These are phyloP conservation scores for Staurois parvus DNA, from an alignment of 2,797 vertebrate species.

Conservation along the genomic window DNA sequence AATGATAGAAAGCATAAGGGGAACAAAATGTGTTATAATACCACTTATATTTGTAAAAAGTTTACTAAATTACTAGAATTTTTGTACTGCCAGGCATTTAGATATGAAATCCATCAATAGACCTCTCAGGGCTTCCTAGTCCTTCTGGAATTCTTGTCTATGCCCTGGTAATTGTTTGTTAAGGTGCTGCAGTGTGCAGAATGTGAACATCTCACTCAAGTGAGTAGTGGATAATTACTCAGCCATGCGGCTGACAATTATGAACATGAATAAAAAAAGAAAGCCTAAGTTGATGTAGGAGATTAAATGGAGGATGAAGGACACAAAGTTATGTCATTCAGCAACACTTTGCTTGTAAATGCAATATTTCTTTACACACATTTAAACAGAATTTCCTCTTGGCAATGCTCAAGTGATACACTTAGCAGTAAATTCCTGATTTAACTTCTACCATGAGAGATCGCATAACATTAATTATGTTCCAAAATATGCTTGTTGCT, in stretches of 20 bases:
- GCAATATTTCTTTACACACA: slow-evolving; percentile 6
- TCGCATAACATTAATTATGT: too few species aligned
- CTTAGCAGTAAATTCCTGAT: slow-evolving; percentile 14
- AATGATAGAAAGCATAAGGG: too few species aligned
- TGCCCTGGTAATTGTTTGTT: slow-evolving; percentile 35
- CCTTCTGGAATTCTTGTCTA: not conserved
- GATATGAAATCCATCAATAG: not conserved
- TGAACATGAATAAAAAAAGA: slow-evolving; percentile 39
- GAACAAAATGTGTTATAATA: too few species aligned
- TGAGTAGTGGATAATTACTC: slow-evolving; percentile 45
- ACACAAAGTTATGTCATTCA: slow-evolving; percentile 42
- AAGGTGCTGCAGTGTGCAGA: slow-evolving; percentile 26
- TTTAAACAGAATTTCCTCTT: slow-evolving; percentile 37
- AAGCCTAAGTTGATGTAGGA: slow-evolving; percentile 32
- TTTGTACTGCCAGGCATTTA: not conserved
- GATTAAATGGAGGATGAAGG: slow-evolving; percentile 51
- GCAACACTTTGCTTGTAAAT: slow-evolving; percentile 36
- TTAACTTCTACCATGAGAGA: not conserved
- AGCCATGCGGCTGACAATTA: slow-evolving; percentile 52
- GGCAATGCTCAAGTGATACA: slow-evolving; percentile 8
- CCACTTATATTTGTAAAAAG: too few species aligned
- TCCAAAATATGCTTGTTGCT: too few species aligned
- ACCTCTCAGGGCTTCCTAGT: slow-evolving; percentile 1
- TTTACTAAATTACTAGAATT: not conserved
- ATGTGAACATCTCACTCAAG: slow-evolving; percentile 6